Conservation (phyloP, 2,888 invertebrate genomes). For the Meganola albula region DNA sequence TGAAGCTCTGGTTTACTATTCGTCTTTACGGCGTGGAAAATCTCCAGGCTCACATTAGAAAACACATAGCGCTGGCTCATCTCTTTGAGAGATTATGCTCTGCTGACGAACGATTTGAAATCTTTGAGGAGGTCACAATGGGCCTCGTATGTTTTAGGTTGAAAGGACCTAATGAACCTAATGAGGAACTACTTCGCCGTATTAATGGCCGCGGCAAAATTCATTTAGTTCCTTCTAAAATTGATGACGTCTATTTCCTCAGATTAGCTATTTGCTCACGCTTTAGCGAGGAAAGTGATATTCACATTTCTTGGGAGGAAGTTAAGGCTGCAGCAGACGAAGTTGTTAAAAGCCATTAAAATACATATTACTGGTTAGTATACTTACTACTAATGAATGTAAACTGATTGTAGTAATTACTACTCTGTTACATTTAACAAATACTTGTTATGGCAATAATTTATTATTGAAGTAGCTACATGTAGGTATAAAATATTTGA, state of each 20-base stretch:
- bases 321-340: slow-evolving; percentile 86
- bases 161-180: slow-evolving; percentile 89
- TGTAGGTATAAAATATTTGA: too few species aligned
- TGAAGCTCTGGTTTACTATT: slow-evolving; percentile 97
- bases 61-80: slow-evolving; percentile 90
- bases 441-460: too few species aligned
- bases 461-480: too few species aligned
- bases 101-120: slow-evolving; percentile 90
- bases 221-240: slow-evolving; percentile 94
- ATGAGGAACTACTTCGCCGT: slow-evolving; percentile 87
- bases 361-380: too few species aligned
- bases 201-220: slow-evolving; percentile 95
- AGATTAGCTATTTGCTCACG: slow-evolving; percentile 94
- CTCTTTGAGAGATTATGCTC: slow-evolving; percentile 89
- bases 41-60: slow-evolving; percentile 90
- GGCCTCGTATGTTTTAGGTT: slow-evolving; percentile 97
- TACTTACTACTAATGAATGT: too few species aligned
- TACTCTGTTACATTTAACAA: too few species aligned
- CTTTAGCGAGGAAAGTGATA: slow-evolving; percentile 87
- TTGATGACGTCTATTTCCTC: slow-evolving; percentile 89
- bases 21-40: slow-evolving; percentile 93
- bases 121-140: slow-evolving; percentile 92
- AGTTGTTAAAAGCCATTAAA: slow-evolving; percentile 58
- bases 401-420: too few species aligned
- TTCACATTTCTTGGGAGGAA: slow-evolving; percentile 92